Evolutionary conservation across 2,888 invertebrate species (phyloP), one percentile per base, ranked within the genome.

Genomic region (Melanophora roralis): DNA sequence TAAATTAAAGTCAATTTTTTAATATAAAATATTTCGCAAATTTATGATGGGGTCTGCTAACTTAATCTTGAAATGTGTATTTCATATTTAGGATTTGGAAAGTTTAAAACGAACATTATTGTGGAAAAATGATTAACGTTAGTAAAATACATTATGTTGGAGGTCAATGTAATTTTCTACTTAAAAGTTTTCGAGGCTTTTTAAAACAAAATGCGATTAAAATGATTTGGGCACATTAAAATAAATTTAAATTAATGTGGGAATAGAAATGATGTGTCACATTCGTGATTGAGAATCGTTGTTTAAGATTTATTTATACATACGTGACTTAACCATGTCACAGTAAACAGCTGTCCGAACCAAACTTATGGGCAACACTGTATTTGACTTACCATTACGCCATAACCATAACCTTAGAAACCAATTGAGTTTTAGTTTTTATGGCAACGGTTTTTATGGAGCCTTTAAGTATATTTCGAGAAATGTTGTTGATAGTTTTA

Each of bases 81-180:
- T 14, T 14, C 47, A 34, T 9, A 14, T 34, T 5, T n/a, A 32
- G 34, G 1, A 45, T 12, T 55, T 19, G 6, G n/a, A n/a, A 49
- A 19, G 27, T 14, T 51, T 32, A 19, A 27, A 14, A 36, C 2
- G 32, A 49, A 5, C 3, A 5, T 27, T 6, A 6, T 6, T 6
- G 27, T 27, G 6, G 27, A 27, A 27, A 27, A 27, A 27, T 5
- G 6, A 27, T 27, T 6, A 27, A 27, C 3, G 6, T 6, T 5
- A 5, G 27, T 6, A 5, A 5, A 27, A 12, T 32, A 65, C 49
- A 49, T 65, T 65, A 32, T 51, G 65, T 51, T 59, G 14, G 59
- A 74, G 74, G 74, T 74, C 74, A 74, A 67, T 67, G 65, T 67
- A 23, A 67, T 40, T 43, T 67, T 49, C 27, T 60, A 21, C 32